A percentile compares a stretch with the other conserved stretches of the same genome.
Conservation (phyloP, 2,888 invertebrate species). For the Drosophila austrosaltans region DNA sequence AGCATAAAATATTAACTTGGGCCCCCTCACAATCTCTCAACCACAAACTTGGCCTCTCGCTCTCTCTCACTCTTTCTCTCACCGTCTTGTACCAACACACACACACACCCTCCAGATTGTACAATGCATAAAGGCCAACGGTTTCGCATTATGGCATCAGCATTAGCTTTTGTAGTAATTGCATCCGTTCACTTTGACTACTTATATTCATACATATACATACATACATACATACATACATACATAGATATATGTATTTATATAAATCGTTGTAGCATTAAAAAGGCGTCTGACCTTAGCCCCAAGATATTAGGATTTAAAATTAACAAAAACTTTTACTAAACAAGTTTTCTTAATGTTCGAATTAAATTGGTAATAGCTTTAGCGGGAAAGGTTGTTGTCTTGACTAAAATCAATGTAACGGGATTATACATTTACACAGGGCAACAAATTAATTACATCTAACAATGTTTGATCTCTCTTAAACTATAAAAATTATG, state of each 20-base stretch:
- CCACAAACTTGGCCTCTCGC: background rate
- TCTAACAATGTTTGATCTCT: background rate
- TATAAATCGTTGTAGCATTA: conserved; percentile 11
- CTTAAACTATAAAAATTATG: no score
- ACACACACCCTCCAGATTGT: conserved; percentile 21
- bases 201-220: background rate
- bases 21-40: background rate
- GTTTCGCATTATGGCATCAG: conserved; percentile 31
- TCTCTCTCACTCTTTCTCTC: background rate
- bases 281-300: conserved; percentile 20
- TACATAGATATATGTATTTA: conserved; percentile 16
- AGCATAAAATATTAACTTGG: conserved; percentile 55
- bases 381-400: conserved; percentile 7
- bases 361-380: conserved; percentile 5
- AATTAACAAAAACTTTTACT: conserved; percentile 5
- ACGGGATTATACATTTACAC: background rate
- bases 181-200: conserved; percentile 71
- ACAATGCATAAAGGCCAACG: conserved; percentile 59
- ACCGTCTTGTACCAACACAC: conserved; percentile 7
- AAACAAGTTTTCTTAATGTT: conserved; percentile 1
- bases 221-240: conserved; percentile 15
- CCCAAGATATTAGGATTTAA: conserved; percentile 11
- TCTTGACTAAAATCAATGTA: conserved; percentile 9
- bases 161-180: conserved; percentile 48
- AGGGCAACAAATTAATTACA: background rate